Conservation (phyloP, 2,888 invertebrate species). For the Homarus gammarus region DNA sequence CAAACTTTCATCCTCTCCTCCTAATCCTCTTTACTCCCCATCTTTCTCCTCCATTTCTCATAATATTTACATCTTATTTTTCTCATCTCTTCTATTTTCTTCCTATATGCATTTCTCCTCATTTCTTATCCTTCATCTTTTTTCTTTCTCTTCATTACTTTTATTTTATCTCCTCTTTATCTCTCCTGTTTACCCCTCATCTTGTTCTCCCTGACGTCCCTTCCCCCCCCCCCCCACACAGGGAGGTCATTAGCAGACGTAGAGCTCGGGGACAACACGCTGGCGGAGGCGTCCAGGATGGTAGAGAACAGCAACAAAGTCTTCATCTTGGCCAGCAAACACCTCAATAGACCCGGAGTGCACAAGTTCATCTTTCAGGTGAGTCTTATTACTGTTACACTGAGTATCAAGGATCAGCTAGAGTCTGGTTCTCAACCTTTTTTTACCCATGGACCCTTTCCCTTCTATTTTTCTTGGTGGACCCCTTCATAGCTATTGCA, state of each 20-base stretch:
- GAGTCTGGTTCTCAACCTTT: too few species aligned
- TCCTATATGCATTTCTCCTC: too few species aligned
- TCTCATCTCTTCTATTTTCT: too few species aligned
- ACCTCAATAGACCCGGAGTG: constrained; percentile 1
- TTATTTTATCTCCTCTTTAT: too few species aligned
- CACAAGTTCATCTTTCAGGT: constrained; percentile 58
- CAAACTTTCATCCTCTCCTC: too few species aligned
- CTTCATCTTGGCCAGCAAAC: constrained; percentile 28
- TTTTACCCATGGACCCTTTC: too few species aligned
- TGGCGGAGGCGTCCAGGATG: constrained; percentile 37
- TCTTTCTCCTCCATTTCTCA: too few species aligned
- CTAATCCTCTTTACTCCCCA: too few species aligned
- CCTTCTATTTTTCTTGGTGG: too few species aligned
- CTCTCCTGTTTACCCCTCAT: not conserved
- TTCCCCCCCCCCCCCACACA: not conserved
- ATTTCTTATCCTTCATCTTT: not conserved
- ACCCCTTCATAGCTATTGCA: too few species aligned
- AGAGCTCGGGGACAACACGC: constrained; percentile 28
- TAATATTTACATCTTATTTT: too few species aligned
- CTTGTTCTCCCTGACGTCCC: not conserved
- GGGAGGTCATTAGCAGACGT: constrained; percentile 10
- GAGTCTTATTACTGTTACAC: too few species aligned
- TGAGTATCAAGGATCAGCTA: not conserved
- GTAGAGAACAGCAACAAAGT: constrained; percentile 49
- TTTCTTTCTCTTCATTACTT: not conserved